A percentile compares a stretch with the other conserved stretches of the same genome.
Evolutionary conservation across 64 coral and sea anemone species (phyloP).

Genomic region (Montipora sp.): DNA sequence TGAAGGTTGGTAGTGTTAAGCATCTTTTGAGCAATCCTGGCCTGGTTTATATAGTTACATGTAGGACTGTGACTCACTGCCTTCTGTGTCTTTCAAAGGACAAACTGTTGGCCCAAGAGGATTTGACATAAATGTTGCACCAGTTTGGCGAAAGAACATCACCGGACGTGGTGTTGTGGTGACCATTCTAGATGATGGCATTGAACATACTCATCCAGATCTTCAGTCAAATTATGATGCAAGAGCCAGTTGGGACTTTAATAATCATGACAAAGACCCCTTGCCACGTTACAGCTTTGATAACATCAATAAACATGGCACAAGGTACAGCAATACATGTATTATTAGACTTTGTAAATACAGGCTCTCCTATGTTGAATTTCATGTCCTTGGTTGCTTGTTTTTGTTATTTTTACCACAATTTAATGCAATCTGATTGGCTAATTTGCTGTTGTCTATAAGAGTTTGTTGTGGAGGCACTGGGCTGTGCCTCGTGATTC

Average conservation of each 20-base stretch:
- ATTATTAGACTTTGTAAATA: not conserved
- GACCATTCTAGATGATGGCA: constrained; percentile 96
- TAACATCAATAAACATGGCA: constrained; percentile 99
- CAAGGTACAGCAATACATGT: constrained; percentile 58
- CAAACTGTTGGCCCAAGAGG: constrained; percentile 89
- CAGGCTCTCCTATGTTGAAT: too few species aligned
- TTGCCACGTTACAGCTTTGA: constrained; percentile 80
- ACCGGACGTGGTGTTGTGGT: constrained; percentile 91
- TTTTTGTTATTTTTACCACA: too few species aligned
- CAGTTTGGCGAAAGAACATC: constrained; percentile 91
- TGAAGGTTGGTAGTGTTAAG: too few species aligned
- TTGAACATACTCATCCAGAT: constrained; percentile 97
- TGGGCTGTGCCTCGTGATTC: too few species aligned
- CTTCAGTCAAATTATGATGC: constrained; percentile 85
- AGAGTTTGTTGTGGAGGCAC: too few species aligned
- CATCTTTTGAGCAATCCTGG: too few species aligned
- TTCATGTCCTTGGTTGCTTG: too few species aligned
- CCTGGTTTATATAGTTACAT: too few species aligned
- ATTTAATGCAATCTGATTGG: too few species aligned
- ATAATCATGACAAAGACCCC: constrained; percentile 83
- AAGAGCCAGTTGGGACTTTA: constrained; percentile 92
- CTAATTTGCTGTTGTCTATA: too few species aligned
- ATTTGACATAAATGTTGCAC: constrained; percentile 91
- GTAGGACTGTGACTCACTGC: not conserved
- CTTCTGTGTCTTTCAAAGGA: constrained; percentile 50